Evolutionary conservation across 2,113 vertebrate species (phyloP).

Genomic region (Hypanus sabinus): DNA sequence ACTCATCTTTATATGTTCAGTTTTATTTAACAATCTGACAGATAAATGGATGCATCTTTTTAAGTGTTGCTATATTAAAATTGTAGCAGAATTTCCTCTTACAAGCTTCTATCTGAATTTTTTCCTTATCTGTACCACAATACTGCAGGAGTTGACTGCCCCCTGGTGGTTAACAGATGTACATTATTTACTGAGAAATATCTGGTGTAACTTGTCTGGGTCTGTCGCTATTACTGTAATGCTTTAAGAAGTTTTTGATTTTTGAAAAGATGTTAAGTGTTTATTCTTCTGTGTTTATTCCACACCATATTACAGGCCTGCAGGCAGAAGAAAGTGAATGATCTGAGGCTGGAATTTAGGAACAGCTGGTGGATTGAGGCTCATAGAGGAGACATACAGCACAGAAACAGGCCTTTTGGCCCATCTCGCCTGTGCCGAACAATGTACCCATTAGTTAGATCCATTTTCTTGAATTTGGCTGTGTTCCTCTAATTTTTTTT

Average conservation of each 20-base stretch:
- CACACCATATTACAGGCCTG: neutral
- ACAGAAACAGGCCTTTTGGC: neutral
- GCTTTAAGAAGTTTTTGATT: neutral
- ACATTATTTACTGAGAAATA: neutral
- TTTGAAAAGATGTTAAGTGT: neutral
- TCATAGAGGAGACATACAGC: neutral
- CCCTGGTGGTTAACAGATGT: neutral
- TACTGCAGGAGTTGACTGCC: neutral
- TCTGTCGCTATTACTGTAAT: neutral
- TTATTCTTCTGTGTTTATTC: neutral
- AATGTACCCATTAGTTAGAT: neutral
- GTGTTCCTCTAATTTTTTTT: no score
- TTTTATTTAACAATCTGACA: neutral
- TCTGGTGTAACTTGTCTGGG: neutral
- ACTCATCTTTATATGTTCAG: neutral
- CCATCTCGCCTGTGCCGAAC: no score
- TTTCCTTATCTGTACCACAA: neutral
- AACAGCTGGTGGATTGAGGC: neutral
- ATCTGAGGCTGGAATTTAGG: neutral
- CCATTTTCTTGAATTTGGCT: neutral
- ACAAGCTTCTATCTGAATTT: neutral
- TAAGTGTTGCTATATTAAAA: neutral
- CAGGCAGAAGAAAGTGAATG: neutral
- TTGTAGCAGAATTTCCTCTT: neutral
- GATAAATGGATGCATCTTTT: neutral